These are phyloP conservation scores for Diloba caeruleocephala DNA, from an alignment of 2,888 invertebrate genomes.

Conservation along the genomic window DNA sequence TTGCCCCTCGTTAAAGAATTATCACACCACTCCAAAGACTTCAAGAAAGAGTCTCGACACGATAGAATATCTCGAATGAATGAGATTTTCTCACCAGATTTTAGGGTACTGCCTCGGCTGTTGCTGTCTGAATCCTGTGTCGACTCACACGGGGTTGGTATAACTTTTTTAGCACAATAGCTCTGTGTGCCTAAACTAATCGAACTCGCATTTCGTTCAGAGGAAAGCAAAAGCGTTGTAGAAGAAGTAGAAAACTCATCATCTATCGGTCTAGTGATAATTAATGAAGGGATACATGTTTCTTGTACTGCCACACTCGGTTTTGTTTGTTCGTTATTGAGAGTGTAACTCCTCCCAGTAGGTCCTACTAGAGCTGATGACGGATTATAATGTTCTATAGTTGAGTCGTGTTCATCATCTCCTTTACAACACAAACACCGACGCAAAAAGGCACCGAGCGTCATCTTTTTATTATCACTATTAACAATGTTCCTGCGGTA, in stretches of 20 bases:
- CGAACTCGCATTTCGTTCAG: constrained; percentile 70
- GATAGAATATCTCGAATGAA: constrained; percentile 83
- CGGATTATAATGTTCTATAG: constrained; percentile 61
- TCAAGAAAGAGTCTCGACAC: constrained; percentile 82
- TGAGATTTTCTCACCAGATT: constrained; percentile 83
- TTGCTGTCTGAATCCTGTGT: constrained; percentile 60
- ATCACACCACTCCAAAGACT: constrained; percentile 85
- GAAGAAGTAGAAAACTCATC: constrained; percentile 67
- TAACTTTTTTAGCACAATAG: constrained; percentile 54
- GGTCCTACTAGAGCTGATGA: constrained; percentile 73
- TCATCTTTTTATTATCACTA: constrained; percentile 56
- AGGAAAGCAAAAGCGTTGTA: constrained; percentile 70
- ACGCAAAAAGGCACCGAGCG: constrained; percentile 63
- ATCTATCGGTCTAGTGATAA: constrained; percentile 57
- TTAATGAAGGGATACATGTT: constrained; percentile 52
- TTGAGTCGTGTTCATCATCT: constrained; percentile 60
- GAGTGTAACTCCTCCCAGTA: constrained; percentile 72
- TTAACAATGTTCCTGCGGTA: constrained; percentile 62
- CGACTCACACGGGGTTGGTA: constrained; percentile 46
- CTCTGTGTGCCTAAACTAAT: constrained; percentile 53
- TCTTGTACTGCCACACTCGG: constrained; percentile 34
- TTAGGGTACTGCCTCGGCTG: constrained; percentile 70
- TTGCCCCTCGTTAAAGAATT: constrained; percentile 83
- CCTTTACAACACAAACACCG: constrained; percentile 69
- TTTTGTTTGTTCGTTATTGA: constrained; percentile 59